Base-by-base conservation (phyloP, 2,797 vertebrate species). In the Cottoperca gobio region DNA sequence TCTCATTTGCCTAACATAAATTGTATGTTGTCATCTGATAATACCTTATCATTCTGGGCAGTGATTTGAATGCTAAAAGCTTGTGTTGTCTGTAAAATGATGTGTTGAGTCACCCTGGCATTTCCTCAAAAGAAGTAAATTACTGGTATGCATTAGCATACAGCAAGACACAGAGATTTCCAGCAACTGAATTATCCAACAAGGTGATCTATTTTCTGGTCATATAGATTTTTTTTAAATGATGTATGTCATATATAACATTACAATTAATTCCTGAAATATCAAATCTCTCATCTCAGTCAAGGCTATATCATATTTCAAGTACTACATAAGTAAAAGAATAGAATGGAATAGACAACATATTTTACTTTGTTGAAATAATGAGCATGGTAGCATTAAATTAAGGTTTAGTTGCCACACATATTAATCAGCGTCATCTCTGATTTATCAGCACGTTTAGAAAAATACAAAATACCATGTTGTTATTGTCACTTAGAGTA, bases 1-100 rank as follows among this genome's bases (percentile, higher is more conserved):
- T 84, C 80, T 89, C 76, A 88, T 89, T 87, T 89, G 79, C 84
- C 75, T 64, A 86, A 89, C 78, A 86, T 69, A 87, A 90, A 91
- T 88, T 84, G 73, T 54, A 85, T 71, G 83, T 81, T 90, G 89
- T 91, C 85, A 86, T 87, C 75, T 85, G 86, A 86, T 82, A 80
- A 89, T 82, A 83, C 69, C 54, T 61, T 78, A 87, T 91, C 85
- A 73, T 65, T 78, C 45, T 42, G 70, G 54, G 59, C 60, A 78
- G 68, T 70, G 65, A 88, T 88, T 85, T 86, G 75, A 89, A 90
- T 83, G 70, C 79, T 89, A 81, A 88, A 82, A 82, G 79, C 78
- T 61, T 42, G 53, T 58, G 60, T 78, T 86, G 66, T 39, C 54
- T 78, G 52, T 79, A 66, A 79, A 89, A 81, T 74, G 26, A 76